A percentile compares a stretch with the other conserved stretches of the same genome.
phyloP scores from a whole-genome alignment of 2,113 vertebrate genomes.

The Larimichthys polyactis region DNA sequence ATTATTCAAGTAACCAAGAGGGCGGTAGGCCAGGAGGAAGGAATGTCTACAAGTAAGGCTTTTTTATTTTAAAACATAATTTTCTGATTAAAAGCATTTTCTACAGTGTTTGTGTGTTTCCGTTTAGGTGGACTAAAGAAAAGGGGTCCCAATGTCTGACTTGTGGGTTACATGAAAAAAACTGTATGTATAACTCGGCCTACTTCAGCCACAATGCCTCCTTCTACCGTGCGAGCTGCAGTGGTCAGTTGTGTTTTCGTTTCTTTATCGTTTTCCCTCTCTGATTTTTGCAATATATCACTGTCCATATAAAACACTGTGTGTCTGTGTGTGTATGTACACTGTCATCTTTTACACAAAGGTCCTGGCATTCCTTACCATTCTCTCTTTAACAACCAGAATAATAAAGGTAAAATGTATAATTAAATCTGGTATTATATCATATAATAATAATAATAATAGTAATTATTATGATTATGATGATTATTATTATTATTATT shows the following conservation, averaged over 20 bases:
- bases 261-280: neutral
- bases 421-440: neutral
- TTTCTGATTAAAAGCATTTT: neutral
- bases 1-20: conserved; percentile 92
- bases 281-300: neutral
- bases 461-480: too few species aligned
- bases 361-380: conserved; percentile 91
- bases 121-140: conserved; percentile 55
- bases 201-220: conserved; percentile 88
- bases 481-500: too few species aligned
- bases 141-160: conserved; percentile 84
- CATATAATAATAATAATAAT: too few species aligned
- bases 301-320: neutral
- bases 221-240: conserved; percentile 90
- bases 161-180: conserved; percentile 81
- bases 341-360: conserved; percentile 65
- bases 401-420: conserved; percentile 50
- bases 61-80: neutral
- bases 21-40: conserved; percentile 88
- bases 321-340: too few species aligned
- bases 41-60: conserved; percentile 92
- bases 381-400: conserved; percentile 68
- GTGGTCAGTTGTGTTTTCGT: conserved; percentile 77
- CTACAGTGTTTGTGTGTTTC: conserved; percentile 11
- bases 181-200: conserved; percentile 91